A percentile compares a stretch with the other conserved stretches of the same genome.
Evolutionary conservation across 2,888 invertebrate genomes (phyloP).

Genomic region (Chrysina gloriosa): DNA sequence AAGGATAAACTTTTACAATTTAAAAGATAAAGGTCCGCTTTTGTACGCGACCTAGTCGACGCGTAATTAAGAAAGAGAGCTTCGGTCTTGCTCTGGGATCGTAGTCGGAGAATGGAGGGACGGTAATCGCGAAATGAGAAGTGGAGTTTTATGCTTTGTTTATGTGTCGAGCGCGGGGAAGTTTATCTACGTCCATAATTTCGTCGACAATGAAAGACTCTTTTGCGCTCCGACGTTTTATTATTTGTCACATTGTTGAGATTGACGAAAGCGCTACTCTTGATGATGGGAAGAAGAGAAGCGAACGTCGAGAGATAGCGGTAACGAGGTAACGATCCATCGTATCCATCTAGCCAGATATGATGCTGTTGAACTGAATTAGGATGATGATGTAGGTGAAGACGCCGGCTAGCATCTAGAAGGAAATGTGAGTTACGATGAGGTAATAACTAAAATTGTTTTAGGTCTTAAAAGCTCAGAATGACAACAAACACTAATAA

Average conservation of each 20-base stretch:
- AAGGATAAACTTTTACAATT: slow-evolving; percentile 31
- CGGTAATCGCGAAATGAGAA: slow-evolving; percentile 3
- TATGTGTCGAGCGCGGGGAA: slow-evolving; percentile 19
- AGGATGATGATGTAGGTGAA: slow-evolving; percentile 26
- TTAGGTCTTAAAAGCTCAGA: too few species aligned
- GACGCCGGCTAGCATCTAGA: slow-evolving; percentile 19
- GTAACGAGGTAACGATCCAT: too few species aligned
- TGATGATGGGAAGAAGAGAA: too few species aligned
- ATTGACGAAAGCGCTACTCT: background rate
- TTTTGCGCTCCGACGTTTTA: slow-evolving; percentile 11
- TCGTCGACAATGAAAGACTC: slow-evolving; percentile 16
- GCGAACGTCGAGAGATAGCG: too few species aligned
- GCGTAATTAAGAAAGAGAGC: slow-evolving; percentile 27
- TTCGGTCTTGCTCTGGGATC: too few species aligned
- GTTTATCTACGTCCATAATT: slow-evolving; percentile 25
- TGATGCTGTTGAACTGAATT: slow-evolving; percentile 16
- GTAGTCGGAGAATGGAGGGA: too few species aligned
- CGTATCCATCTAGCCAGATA: background rate
- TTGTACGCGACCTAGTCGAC: background rate
- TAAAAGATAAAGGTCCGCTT: slow-evolving; percentile 20
- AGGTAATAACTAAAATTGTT: too few species aligned
- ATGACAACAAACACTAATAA: too few species aligned
- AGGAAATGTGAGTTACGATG: background rate
- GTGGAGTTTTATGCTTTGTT: slow-evolving; percentile 24
- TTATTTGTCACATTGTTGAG: slow-evolving; percentile 9